These are phyloP conservation scores for Atherinosoma microstoma DNA, from an alignment of 2,797 vertebrate species.

Conservation along the genomic window DNA sequence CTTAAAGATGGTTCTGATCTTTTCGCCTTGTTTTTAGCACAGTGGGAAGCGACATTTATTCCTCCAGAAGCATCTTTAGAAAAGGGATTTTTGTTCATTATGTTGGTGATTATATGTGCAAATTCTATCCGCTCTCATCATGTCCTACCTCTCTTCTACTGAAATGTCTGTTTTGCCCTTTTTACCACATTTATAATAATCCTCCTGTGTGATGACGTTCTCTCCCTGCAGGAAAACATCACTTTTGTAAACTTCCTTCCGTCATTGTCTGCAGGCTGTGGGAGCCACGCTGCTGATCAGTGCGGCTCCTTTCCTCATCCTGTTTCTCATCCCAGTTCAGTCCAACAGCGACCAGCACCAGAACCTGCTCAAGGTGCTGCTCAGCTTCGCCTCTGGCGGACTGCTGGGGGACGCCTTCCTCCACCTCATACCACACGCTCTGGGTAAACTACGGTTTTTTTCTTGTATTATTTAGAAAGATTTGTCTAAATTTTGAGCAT, in stretches of 20 bases:
- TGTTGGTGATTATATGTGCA: too few relatives aligned
- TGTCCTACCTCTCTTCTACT: too few relatives aligned
- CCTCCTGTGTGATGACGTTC: not conserved
- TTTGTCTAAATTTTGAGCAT: not conserved
- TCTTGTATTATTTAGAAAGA: not conserved
- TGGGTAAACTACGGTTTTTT: conserved; percentile 69
- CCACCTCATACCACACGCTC: conserved; percentile 93
- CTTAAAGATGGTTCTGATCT: too few relatives aligned
- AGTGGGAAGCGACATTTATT: too few relatives aligned
- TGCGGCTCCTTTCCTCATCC: conserved; percentile 92
- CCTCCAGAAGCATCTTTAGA: too few relatives aligned
- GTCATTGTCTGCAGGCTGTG: conserved; percentile 81
- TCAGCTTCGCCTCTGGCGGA: conserved; percentile 93
- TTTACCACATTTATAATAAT: not conserved
- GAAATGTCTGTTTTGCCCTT: not conserved
- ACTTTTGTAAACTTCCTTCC: not conserved
- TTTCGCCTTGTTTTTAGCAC: too few relatives aligned
- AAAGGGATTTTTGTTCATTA: too few relatives aligned
- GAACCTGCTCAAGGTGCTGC: conserved; percentile 90
- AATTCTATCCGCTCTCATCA: too few relatives aligned
- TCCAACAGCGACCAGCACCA: conserved; percentile 92
- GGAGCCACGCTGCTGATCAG: conserved; percentile 93
- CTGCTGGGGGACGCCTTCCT: conserved; percentile 95
- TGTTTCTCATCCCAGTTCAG: conserved; percentile 94
- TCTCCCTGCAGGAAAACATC: not conserved